These are phyloP conservation scores for Pterobdella sp. DNA, from an alignment of 2,888 invertebrate species.

Conservation along the genomic window DNA sequence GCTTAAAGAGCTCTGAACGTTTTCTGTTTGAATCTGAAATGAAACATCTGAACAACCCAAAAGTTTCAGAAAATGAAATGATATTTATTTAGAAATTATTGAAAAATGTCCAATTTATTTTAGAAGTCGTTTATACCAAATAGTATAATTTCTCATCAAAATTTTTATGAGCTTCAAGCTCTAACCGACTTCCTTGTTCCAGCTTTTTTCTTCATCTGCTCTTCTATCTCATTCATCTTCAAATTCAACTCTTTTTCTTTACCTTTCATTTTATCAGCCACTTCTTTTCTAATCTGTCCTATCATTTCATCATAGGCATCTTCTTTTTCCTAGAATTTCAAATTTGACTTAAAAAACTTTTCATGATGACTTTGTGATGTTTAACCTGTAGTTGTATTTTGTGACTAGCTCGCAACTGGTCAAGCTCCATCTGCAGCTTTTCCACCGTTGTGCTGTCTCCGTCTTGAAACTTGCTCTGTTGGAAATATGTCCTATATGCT, in stretches of 20 bases:
- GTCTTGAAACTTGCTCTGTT: no score
- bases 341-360: not conserved
- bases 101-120: no score
- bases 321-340: not conserved
- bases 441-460: no score
- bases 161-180: not conserved
- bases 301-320: not conserved
- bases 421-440: not conserved
- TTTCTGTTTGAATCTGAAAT: conserved; percentile 16
- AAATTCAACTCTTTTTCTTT: not conserved
- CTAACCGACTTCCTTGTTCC: not conserved
- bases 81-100: no score
- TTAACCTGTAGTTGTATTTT: not conserved
- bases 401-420: not conserved
- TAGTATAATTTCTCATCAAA: not conserved
- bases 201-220: not conserved
- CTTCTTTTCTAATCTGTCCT: not conserved
- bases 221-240: conserved; percentile 3
- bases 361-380: not conserved
- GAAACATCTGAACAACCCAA: not conserved
- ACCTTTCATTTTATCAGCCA: not conserved
- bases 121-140: not conserved
- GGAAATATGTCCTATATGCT: no score
- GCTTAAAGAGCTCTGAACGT: not conserved
- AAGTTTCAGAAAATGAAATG: not conserved